A percentile compares a stretch with the other conserved stretches of the same genome.
Conservation (phyloP, 2,797 vertebrate species). For the Pseudochirops corinnae region DNA sequence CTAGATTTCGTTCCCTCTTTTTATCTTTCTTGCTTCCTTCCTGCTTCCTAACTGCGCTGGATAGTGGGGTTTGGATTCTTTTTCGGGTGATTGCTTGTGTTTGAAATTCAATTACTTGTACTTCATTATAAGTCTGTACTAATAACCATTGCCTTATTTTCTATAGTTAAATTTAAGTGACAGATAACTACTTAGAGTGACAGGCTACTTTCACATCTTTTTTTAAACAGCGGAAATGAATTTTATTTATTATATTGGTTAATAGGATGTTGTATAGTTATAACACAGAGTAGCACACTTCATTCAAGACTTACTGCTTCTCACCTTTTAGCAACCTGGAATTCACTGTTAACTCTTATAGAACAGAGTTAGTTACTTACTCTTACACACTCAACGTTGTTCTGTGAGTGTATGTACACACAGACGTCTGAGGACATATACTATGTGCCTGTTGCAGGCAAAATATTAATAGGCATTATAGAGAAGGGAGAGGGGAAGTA, state of each 20-base stretch:
- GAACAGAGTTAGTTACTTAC: background rate
- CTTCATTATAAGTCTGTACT: background rate
- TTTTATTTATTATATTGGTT: background rate
- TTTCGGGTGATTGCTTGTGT: background rate
- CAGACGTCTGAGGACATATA: background rate
- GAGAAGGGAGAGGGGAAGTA: background rate
- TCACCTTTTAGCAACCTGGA: background rate
- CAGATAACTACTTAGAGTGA: background rate
- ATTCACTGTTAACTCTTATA: background rate
- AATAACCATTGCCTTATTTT: background rate
- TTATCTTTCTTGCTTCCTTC: background rate
- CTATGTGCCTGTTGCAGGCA: background rate
- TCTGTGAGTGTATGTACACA: background rate
- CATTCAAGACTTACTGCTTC: background rate
- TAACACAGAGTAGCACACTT: background rate
- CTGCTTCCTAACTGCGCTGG: background rate
- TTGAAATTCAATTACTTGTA: background rate
- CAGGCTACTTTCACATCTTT: background rate
- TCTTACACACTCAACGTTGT: background rate
- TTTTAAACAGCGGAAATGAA: background rate
- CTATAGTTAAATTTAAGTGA: background rate
- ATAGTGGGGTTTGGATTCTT: background rate
- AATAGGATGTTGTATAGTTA: background rate
- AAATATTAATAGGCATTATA: background rate
- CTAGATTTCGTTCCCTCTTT: background rate